phyloP scores from a whole-genome alignment of 2,113 vertebrate genomes.

The Hypanus sabinus region DNA sequence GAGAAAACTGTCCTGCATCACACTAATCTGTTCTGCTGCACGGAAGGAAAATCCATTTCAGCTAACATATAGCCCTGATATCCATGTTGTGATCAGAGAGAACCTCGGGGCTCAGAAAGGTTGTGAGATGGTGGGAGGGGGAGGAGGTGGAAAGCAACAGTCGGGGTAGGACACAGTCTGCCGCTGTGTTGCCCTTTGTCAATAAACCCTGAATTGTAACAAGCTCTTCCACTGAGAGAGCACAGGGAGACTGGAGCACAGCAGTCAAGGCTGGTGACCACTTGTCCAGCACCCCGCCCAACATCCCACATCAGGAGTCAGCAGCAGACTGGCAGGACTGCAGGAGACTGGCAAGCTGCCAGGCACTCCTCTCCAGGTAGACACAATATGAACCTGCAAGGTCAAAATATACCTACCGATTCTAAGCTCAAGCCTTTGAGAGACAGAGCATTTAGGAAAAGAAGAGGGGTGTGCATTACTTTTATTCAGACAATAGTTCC shows the following conservation, averaged over 20 bases:
- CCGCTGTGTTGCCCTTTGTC: neutral
- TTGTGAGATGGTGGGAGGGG: no score
- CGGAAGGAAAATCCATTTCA: constrained; percentile 28
- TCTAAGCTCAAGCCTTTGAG: neutral
- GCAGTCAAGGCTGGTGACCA: neutral
- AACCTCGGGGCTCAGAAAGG: neutral
- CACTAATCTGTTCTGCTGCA: constrained; percentile 13
- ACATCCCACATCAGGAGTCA: no score
- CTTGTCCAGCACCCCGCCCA: no score
- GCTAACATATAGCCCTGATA: neutral
- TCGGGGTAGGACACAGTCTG: neutral
- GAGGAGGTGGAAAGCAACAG: no score
- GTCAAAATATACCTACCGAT: neutral
- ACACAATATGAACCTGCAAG: neutral
- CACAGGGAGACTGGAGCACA: neutral
- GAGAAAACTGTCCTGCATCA: neutral
- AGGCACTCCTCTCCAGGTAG: no score
- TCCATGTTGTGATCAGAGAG: neutral
- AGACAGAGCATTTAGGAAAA: neutral
- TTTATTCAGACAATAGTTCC: no score
- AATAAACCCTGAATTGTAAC: neutral
- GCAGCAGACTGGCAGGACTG: neutral
- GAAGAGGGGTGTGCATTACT: no score
- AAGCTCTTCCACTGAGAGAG: neutral
- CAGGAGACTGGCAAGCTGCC: neutral